Evolutionary conservation across 2,113 vertebrate species (phyloP), one percentile per base, ranked within the genome.

Genomic region (Hemichromis elongatus): DNA sequence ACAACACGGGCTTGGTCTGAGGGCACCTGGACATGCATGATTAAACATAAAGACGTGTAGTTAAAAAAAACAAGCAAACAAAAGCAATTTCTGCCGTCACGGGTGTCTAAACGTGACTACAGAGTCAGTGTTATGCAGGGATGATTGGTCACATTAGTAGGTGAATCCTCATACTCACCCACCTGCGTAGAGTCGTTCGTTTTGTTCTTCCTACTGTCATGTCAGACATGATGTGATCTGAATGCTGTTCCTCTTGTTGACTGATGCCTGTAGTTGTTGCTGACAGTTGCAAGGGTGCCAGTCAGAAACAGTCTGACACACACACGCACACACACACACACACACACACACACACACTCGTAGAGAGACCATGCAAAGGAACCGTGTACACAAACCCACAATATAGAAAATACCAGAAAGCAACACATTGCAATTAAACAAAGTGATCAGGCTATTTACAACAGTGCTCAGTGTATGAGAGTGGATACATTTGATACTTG

Each of bases 11-110:
- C 68, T 19, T 8, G 40, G 19, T n/a, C 68, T 50, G 68, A 19
- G 26, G 10, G 68, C 5, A 3, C 24, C 24, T 19, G 42, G 0
- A 0, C 6, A 5, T 12, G 42, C 5, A 8, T 0, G 68, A 75
- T 19, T 75, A n/a, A 75, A 75, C 6, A 75, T 75, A 30, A 2
- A 2, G 14, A 30, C 10, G 30, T 1, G 1, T n/a, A 19, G 26
- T 28, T n/a, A n/a, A 50, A 75, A 37, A 59, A 35, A 35, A 0
- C 24, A 50, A 0, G 9, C 42, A n/a, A 50, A 50, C 28, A 30
- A 50, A 75, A 50, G 24, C 7, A 0, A 50, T 50, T 50, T 75
- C 26, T 50, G 24, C 45, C 19, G 42, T 8, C 6, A 42, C 21
- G 2, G 16, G 26, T 3, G 42, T 73, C 66, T 11, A 35, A 3